These are phyloP conservation scores for Muntiacus reevesi DNA, from an alignment of 2,113 vertebrate species.

Conservation along the genomic window DNA sequence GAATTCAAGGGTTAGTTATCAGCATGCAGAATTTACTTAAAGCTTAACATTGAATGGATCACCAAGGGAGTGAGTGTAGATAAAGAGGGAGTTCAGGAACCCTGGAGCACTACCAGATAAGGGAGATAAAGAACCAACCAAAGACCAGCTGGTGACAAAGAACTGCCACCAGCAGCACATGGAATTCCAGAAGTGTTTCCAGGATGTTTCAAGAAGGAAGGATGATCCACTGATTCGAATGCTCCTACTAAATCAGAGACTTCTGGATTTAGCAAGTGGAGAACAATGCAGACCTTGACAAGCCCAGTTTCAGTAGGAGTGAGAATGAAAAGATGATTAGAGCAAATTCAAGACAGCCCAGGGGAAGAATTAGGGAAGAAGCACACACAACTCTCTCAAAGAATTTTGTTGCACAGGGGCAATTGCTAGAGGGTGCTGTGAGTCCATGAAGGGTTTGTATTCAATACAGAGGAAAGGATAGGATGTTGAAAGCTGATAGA, in stretches of 20 bases:
- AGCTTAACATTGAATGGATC: background rate
- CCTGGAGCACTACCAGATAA: background rate
- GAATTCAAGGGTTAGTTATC: background rate
- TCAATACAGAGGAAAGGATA: background rate
- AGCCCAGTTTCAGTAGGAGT: background rate
- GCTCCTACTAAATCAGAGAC: background rate
- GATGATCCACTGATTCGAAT: background rate
- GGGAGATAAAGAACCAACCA: background rate
- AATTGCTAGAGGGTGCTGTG: background rate
- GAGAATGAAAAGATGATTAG: background rate
- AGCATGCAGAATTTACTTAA: background rate
- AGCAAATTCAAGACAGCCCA: background rate
- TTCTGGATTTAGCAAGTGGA: background rate
- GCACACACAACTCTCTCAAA: background rate
- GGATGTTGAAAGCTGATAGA: background rate
- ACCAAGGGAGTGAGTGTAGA: background rate
- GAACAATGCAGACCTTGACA: background rate
- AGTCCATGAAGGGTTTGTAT: background rate
- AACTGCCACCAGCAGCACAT: background rate
- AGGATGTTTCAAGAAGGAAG: background rate
- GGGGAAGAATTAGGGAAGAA: background rate
- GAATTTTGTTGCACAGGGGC: background rate
- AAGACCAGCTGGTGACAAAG: background rate
- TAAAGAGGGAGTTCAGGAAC: background rate
- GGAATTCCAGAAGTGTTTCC: background rate